Evolutionary conservation across 2,113 vertebrate species (phyloP).

Genomic region (Petroica traversi): DNA sequence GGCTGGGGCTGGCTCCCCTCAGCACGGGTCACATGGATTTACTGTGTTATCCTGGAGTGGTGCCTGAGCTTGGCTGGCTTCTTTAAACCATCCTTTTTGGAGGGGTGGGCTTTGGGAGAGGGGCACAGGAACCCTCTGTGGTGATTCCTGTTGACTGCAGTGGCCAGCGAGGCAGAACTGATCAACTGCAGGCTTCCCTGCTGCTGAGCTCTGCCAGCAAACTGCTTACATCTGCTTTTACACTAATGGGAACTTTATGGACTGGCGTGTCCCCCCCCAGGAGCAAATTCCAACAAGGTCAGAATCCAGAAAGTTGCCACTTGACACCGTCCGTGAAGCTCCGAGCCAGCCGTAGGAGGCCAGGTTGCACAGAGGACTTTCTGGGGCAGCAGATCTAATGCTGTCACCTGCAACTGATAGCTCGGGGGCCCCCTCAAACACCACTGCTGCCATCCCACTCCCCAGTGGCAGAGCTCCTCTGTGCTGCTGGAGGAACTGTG

Average conservation of each 20-base stretch:
- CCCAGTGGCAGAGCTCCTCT: neutral
- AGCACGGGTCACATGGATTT: neutral
- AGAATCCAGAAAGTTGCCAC: slow-evolving; percentile 52
- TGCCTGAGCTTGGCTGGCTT: slow-evolving; percentile 26
- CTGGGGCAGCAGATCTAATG: slow-evolving; percentile 2
- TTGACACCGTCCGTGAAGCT: slow-evolving; percentile 1
- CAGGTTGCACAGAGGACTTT: neutral
- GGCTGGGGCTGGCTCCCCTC: neutral
- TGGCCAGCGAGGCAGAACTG: slow-evolving; percentile 64
- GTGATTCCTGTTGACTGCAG: slow-evolving; percentile 66
- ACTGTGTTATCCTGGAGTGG: neutral
- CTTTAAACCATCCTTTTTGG: slow-evolving; percentile 2
- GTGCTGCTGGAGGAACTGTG: fast-evolving
- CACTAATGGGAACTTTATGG: slow-evolving; percentile 61
- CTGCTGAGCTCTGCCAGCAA: slow-evolving; percentile 53
- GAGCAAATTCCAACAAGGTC: slow-evolving; percentile 56
- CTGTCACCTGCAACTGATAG: neutral
- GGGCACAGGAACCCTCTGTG: slow-evolving; percentile 9
- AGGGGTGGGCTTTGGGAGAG: neutral
- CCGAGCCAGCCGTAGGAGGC: neutral
- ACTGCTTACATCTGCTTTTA: slow-evolving; percentile 66
- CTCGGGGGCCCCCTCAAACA: neutral
- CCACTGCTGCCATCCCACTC: neutral
- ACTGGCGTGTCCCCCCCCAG: neutral
- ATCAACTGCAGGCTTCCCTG: slow-evolving; percentile 63